phyloP scores from a whole-genome alignment of 2,888 invertebrate genomes.

The Alcis repandata region DNA sequence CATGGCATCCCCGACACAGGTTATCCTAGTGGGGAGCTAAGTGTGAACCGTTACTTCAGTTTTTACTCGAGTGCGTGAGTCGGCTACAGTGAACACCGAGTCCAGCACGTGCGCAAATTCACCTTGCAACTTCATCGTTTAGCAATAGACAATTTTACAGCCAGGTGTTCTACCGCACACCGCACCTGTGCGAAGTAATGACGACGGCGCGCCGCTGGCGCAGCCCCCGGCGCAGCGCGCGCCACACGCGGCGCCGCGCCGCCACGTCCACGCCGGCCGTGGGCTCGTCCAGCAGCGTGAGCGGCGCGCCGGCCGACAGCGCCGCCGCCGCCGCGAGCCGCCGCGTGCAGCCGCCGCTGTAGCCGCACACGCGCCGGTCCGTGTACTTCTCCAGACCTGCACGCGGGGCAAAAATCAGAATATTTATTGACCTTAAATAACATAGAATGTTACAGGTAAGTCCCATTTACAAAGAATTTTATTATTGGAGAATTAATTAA shows the following conservation, averaged over 20 bases:
- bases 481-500: too few relatives aligned
- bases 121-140: neutral
- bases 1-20: too few relatives aligned
- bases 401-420: too few relatives aligned
- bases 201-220: conserved; percentile 86
- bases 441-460: too few relatives aligned
- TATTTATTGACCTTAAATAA: too few relatives aligned
- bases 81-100: too few relatives aligned
- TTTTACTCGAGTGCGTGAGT: too few relatives aligned
- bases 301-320: conserved; percentile 81
- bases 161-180: neutral
- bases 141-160: too few relatives aligned
- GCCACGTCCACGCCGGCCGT: conserved; percentile 90
- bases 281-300: conserved; percentile 92
- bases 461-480: too few relatives aligned
- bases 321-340: conserved; percentile 71
- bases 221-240: conserved; percentile 82
- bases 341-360: conserved; percentile 92
- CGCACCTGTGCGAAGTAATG: conserved; percentile 67
- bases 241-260: conserved; percentile 89
- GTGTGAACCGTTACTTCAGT: too few relatives aligned
- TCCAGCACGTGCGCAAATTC: neutral
- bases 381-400: conserved; percentile 58
- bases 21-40: too few relatives aligned
- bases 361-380: conserved; percentile 57